Evolutionary conservation across 1,140 invertebrate species (phyloP).

Genomic region (Carposina sasakii): DNA sequence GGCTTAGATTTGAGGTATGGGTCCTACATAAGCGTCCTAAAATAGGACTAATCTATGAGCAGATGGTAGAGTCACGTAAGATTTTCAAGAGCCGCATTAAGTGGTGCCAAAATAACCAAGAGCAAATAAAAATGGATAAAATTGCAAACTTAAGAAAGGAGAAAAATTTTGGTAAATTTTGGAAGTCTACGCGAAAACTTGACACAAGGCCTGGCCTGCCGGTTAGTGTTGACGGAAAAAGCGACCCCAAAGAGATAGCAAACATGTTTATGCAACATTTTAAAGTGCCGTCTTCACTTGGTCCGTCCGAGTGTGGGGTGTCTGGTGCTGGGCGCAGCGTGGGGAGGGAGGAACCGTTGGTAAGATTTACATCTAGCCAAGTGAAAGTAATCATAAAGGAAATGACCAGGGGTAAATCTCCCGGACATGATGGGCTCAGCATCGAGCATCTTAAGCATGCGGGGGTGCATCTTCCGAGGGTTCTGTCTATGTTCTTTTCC

Average conservation of each 20-base stretch:
- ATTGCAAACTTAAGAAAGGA: not conserved
- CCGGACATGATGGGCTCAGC: constrained; percentile 4
- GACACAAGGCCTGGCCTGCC: not conserved
- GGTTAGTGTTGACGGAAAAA: not conserved
- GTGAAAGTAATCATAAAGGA: not conserved
- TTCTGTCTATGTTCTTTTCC: constrained; percentile 2
- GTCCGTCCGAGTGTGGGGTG: not conserved
- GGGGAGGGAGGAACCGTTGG: not conserved
- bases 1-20: not conserved
- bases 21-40: not conserved
- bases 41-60: not conserved
- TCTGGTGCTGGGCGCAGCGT: too few relatives aligned
- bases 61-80: not conserved
- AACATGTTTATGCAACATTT: constrained; percentile 2
- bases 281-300: constrained; percentile 2
- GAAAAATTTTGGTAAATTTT: constrained; percentile 1
- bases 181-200: not conserved
- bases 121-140: constrained; percentile 3
- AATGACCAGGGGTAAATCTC: constrained; percentile 1
- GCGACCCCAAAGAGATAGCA: not conserved
- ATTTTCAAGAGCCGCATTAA: too few relatives aligned
- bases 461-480: not conserved
- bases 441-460: constrained; percentile 3
- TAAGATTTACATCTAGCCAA: not conserved
- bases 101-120: constrained; percentile 4